phyloP scores from a whole-genome alignment of 2,888 invertebrate species.

The Taphrorychus bicolor region DNA sequence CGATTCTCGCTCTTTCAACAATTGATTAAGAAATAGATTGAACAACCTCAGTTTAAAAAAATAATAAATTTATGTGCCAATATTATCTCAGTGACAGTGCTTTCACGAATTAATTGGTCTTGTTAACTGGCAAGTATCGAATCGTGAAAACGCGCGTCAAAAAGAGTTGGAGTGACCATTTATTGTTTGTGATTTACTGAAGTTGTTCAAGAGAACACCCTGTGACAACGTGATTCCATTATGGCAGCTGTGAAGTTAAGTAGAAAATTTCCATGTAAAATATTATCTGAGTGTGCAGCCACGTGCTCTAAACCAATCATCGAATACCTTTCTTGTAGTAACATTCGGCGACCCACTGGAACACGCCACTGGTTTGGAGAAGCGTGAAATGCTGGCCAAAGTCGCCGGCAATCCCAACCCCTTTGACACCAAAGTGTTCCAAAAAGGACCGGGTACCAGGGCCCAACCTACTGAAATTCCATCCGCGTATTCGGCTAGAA shows the following conservation, averaged over 20 bases:
- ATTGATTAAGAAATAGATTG: neutral
- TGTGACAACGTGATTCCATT: neutral
- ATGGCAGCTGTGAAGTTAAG: neutral
- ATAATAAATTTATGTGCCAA: neutral
- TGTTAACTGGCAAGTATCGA: neutral
- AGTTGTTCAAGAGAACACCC: neutral
- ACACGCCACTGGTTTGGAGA: conserved; percentile 92
- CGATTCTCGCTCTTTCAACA: neutral
- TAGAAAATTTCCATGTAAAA: neutral
- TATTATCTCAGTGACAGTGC: neutral
- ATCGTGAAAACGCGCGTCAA: neutral
- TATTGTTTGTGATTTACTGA: neutral
- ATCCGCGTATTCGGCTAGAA: conserved; percentile 86
- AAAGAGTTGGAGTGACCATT: neutral
- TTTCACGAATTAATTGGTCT: neutral
- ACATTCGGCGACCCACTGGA: conserved; percentile 88
- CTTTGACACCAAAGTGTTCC: conserved; percentile 82
- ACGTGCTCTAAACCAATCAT: too few species aligned
- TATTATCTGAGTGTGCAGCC: too few species aligned
- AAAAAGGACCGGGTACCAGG: conserved; percentile 81
- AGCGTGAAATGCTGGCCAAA: conserved; percentile 85
- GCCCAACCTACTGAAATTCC: conserved; percentile 88
- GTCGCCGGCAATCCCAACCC: conserved; percentile 89
- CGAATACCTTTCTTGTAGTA: conserved; percentile 58
- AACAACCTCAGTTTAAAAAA: neutral